Evolutionary conservation across 2,797 vertebrate species (phyloP).

Genomic region (Telmatherina bonti): DNA sequence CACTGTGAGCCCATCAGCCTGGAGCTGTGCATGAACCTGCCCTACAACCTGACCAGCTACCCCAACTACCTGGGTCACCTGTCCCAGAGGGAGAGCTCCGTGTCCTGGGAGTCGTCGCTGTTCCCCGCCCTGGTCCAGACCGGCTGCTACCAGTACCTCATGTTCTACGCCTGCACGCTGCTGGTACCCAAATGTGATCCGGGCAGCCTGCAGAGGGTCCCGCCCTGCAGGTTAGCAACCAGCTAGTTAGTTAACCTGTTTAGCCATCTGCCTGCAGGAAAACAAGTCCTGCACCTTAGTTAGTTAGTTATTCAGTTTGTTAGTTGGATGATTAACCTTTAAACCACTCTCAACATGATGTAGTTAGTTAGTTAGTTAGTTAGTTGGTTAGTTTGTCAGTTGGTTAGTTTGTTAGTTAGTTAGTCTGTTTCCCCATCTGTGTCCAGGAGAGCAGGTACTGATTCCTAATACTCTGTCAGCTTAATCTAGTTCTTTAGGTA

Average conservation of each 20-base stretch:
- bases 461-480: too few relatives aligned
- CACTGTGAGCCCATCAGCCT: constrained; percentile 92
- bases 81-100: constrained; percentile 92
- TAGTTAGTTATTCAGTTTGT: too few relatives aligned
- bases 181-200: constrained; percentile 95
- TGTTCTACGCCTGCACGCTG: constrained; percentile 97
- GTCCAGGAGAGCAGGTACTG: background rate
- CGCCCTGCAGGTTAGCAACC: constrained; percentile 90
- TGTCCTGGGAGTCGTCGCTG: constrained; percentile 95
- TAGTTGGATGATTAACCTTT: too few relatives aligned
- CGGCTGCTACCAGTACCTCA: constrained; percentile 96
- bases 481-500: too few relatives aligned
- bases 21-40: constrained; percentile 95
- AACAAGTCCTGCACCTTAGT: too few relatives aligned
- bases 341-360: too few relatives aligned
- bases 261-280: too few relatives aligned
- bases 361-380: too few relatives aligned
- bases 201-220: constrained; percentile 85
- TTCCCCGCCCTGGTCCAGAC: constrained; percentile 97
- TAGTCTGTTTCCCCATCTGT: too few relatives aligned
- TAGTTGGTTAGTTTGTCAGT: too few relatives aligned
- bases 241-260: too few relatives aligned
- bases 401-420: too few relatives aligned
- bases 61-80: constrained; percentile 96
- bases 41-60: constrained; percentile 91